These are phyloP conservation scores for Lithodes maja DNA, from an alignment of 2,888 invertebrate species.

Conservation along the genomic window DNA sequence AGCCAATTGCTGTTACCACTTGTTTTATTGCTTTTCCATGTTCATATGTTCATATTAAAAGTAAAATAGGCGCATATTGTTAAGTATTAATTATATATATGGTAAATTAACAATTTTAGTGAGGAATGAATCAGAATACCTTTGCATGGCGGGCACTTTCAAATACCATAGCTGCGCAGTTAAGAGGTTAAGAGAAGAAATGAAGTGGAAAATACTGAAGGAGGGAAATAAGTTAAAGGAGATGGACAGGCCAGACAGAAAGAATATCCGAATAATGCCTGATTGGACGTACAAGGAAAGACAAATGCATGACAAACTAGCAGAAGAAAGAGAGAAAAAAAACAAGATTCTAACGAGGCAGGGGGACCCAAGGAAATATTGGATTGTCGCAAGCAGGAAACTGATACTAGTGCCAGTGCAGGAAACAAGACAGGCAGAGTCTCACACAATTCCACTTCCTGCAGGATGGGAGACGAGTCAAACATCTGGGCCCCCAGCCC, in stretches of 20 bases:
- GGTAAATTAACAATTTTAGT: no score
- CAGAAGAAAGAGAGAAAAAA: conserved; percentile 4
- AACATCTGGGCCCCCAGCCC: neutral
- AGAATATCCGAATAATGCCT: conserved; percentile 14
- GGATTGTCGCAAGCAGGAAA: neutral
- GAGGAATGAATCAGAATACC: no score
- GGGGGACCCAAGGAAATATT: neutral
- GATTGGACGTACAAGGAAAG: conserved; percentile 17
- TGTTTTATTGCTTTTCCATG: no score
- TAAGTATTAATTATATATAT: no score
- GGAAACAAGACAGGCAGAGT: neutral
- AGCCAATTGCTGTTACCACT: no score
- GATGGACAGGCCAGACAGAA: conserved; percentile 9
- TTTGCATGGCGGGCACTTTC: no score
- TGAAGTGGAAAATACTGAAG: conserved; percentile 9
- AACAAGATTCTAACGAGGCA: neutral
- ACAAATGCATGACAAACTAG: conserved; percentile 1
- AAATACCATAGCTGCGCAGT: no score
- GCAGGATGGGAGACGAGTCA: neutral
- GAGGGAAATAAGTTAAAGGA: neutral
- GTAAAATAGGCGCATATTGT: no score
- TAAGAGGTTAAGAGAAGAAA: neutral
- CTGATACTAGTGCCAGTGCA: neutral
- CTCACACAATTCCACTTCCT: neutral
- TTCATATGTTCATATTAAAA: no score